Evolutionary conservation across 2,888 invertebrate genomes (phyloP).

Genomic region (Pollenia angustigena): DNA sequence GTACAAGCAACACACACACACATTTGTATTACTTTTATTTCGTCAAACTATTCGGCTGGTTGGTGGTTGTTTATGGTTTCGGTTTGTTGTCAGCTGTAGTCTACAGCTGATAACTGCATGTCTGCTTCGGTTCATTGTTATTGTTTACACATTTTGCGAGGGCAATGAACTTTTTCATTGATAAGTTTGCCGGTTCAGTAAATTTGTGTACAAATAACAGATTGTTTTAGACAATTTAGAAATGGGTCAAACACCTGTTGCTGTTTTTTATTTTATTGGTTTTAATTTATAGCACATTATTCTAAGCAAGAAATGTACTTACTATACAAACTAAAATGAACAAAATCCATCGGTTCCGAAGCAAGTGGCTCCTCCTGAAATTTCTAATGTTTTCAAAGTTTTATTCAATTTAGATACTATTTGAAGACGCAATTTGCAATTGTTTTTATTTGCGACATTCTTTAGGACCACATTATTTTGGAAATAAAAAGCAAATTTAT

Average conservation of each 20-base stretch:
- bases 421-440: too few species aligned
- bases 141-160: constrained; percentile 27
- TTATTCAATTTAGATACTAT: too few species aligned
- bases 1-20: not conserved
- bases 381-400: too few species aligned
- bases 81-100: constrained; percentile 27
- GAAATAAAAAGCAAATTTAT: not conserved
- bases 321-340: too few species aligned
- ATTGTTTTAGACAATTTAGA: constrained; percentile 5
- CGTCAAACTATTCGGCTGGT: constrained; percentile 42
- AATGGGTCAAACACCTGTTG: constrained; percentile 51
- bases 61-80: constrained; percentile 28
- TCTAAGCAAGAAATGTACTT: too few species aligned
- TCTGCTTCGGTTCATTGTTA: constrained; percentile 42
- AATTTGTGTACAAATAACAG: constrained; percentile 22
- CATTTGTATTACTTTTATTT: not conserved
- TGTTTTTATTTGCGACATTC: too few species aligned
- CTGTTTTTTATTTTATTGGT: not conserved
- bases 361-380: too few species aligned
- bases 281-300: too few species aligned
- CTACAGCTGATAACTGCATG: constrained; percentile 65
- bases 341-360: too few species aligned
- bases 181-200: constrained; percentile 40
- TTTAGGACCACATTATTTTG: too few species aligned
- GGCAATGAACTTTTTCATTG: constrained; percentile 59